Base-by-base conservation (phyloP, 2,113 vertebrate species). In the Oreotrochilus melanogaster region DNA sequence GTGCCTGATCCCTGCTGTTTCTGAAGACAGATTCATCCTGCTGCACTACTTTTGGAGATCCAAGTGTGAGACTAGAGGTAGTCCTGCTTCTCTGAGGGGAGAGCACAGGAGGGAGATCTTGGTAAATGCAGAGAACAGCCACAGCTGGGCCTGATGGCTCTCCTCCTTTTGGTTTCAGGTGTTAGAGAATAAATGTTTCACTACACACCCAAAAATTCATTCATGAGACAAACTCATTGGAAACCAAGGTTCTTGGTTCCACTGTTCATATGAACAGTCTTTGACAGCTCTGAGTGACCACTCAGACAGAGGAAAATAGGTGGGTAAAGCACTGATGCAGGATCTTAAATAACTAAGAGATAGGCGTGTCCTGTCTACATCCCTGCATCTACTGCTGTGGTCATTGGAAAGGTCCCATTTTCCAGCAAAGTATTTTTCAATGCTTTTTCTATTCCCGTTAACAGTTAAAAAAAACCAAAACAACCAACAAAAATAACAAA, bases 111-210 rank as follows among this genome's bases (percentile, higher is more conserved):
- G 13, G 39, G 43, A 3, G 3, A 17, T 33, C 17, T 31, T 78
- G 28, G 48, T 30, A 69, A n/a, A 24, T 42, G n/a, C 54, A 39
- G 78, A 45, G n/a, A 65, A 53, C 45, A 71, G 43, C 23, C 28
- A 18, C 2, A 0, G 31, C 11, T 0, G 5, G 6, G 30, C 45
- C 50, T 69, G 18, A 7, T 76, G 47, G 4, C 24, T 64, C 8
- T 70, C 35, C 30, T 60, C 14, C 9, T 47, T 43, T 42, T 76
- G 47, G 39, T 70, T 70, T 69, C 45, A 61, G 69, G 30, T 72
- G 23, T 45, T 4, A 2, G 31, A 48, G 23, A 70, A 58, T 17
- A 3, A 2, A 2, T 27, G 8, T 42, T 69, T 89, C 8, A 7
- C 42, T 66, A 50, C 24, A 53, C 6, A 31, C 42, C 35, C 74